Evolutionary conservation across 2,888 invertebrate species (phyloP).

Genomic region (Tetrapedia diversipes): DNA sequence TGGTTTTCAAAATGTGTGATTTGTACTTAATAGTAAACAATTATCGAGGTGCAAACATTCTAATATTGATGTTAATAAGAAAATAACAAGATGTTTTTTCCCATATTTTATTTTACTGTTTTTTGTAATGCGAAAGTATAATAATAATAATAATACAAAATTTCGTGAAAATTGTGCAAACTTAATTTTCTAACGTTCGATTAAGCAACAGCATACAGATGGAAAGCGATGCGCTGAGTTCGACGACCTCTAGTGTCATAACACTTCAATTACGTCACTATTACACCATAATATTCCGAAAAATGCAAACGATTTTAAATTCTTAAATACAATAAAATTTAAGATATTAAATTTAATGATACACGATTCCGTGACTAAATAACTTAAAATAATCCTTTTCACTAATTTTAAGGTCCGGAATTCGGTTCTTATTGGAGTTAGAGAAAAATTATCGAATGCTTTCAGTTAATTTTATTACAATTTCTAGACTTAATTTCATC

Average conservation of each 20-base stretch:
- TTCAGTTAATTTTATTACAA: too few species aligned
- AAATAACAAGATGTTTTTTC: not conserved
- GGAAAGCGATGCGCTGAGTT: conserved; percentile 33
- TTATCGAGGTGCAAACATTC: too few species aligned
- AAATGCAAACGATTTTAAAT: not conserved
- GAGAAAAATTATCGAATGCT: not conserved
- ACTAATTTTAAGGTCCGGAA: not conserved
- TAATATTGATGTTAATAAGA: not conserved
- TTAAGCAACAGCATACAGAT: conserved; percentile 28
- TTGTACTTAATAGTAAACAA: too few species aligned
- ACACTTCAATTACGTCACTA: conserved; percentile 13
- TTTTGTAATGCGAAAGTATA: not conserved
- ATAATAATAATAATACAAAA: not conserved
- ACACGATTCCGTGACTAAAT: too few species aligned
- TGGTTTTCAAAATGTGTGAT: not conserved
- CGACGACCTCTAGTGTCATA: conserved; percentile 29
- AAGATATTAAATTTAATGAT: not conserved
- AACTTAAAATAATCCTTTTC: too few species aligned
- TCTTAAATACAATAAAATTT: too few species aligned
- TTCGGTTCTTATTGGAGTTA: not conserved
- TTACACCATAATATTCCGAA: not conserved
- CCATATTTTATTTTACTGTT: not conserved
- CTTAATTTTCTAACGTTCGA: conserved; percentile 10
- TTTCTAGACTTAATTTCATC: not conserved
- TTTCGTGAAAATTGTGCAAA: not conserved